phyloP scores from a whole-genome alignment of 2,113 vertebrate species.

The Hemiprocne comata region DNA sequence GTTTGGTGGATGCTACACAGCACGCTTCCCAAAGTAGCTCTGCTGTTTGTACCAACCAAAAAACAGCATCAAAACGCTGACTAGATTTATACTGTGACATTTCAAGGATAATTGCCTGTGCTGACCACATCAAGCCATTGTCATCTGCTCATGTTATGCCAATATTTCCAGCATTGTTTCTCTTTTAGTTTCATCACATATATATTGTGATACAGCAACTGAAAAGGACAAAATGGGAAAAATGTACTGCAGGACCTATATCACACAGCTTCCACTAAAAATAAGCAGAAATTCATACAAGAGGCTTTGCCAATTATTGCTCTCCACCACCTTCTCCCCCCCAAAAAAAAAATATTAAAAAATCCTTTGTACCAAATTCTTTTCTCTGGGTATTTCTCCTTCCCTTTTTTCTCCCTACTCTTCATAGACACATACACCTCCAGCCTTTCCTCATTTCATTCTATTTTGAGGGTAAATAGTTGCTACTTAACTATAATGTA shows the following conservation, averaged over 20 bases:
- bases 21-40: background rate
- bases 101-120: background rate
- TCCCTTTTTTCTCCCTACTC: background rate
- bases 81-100: background rate
- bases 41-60: background rate
- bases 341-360: too few species aligned
- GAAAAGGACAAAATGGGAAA: background rate
- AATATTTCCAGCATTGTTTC: background rate
- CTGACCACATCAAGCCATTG: background rate
- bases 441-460: conserved; percentile 44
- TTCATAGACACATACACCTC: background rate
- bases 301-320: background rate
- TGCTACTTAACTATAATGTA: conserved; percentile 80
- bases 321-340: too few species aligned
- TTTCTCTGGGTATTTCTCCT: background rate
- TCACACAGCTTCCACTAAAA: background rate
- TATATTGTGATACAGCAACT: background rate
- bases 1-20: background rate
- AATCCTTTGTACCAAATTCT: background rate
- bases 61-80: background rate
- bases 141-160: background rate
- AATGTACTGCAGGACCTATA: background rate
- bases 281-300: background rate
- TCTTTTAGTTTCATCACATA: background rate
- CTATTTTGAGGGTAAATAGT: conserved; percentile 65